phyloP scores from a whole-genome alignment of 1,140 invertebrate species.

The Ephestia elutella region DNA sequence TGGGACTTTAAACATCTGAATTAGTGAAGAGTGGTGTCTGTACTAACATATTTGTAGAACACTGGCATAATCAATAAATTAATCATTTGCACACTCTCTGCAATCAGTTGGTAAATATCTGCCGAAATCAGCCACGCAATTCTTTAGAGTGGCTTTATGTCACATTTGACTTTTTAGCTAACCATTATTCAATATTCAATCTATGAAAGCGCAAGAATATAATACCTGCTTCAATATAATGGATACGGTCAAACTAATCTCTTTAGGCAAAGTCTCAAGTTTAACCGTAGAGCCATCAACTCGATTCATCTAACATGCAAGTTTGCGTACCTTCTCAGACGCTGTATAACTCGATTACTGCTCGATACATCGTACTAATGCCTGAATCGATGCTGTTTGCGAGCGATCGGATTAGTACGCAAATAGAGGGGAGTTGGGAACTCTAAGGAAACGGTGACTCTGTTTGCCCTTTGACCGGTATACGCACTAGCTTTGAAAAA shows the following conservation, averaged over 20 bases:
- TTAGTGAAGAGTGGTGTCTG: too few relatives aligned
- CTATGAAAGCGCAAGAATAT: neutral
- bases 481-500: conserved; percentile 16
- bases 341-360: neutral
- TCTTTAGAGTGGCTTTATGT: too few relatives aligned
- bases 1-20: too few relatives aligned
- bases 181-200: too few relatives aligned
- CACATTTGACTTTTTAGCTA: too few relatives aligned
- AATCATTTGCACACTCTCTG: too few relatives aligned
- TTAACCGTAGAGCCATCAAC: neutral
- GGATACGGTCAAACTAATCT: neutral
- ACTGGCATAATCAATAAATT: too few relatives aligned
- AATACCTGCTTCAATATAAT: neutral
- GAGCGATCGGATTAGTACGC: conserved; percentile 24
- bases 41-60: too few relatives aligned
- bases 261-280: neutral
- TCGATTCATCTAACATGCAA: neutral
- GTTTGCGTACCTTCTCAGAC: neutral
- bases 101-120: too few relatives aligned
- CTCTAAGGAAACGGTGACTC: conserved; percentile 16
- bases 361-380: neutral
- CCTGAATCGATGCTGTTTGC: conserved; percentile 6
- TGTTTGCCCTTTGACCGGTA: conserved; percentile 30
- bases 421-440: conserved; percentile 24
- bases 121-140: too few relatives aligned